Conservation (phyloP, 1,140 invertebrate species). For the Chlorops oryzae region DNA sequence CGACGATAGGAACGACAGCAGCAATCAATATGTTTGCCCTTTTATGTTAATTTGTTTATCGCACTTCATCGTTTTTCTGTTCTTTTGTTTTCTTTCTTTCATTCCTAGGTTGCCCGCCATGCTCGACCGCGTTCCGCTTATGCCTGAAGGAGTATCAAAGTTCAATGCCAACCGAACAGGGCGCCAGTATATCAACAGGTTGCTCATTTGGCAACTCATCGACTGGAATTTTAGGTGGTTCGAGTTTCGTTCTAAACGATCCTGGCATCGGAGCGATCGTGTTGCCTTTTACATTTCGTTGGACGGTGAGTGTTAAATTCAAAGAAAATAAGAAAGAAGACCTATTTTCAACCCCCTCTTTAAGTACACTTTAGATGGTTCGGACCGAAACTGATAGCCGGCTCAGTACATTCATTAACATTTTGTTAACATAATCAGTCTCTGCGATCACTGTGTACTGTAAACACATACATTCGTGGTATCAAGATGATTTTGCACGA, state of each 20-base stretch:
- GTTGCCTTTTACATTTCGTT: slow-evolving; percentile 80
- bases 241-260: slow-evolving; percentile 79
- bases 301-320: slow-evolving; percentile 68
- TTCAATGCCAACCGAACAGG: slow-evolving; percentile 62
- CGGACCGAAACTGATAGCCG: neutral
- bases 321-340: too few species aligned
- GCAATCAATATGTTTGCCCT: too few species aligned
- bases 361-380: too few species aligned
- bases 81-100: slow-evolving; percentile 3
- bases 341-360: too few species aligned
- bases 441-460: neutral
- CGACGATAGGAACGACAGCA: too few species aligned
- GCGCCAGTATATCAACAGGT: slow-evolving; percentile 54
- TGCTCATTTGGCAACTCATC: slow-evolving; percentile 86
- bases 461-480: too few species aligned
- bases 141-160: slow-evolving; percentile 91
- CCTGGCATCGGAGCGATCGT: slow-evolving; percentile 69
- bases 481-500: too few species aligned
- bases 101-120: slow-evolving; percentile 52
- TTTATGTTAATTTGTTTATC: too few species aligned
- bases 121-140: slow-evolving; percentile 77
- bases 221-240: slow-evolving; percentile 75
- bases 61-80: too few species aligned
- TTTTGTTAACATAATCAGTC: neutral
- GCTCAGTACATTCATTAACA: neutral